These are phyloP conservation scores for Rhadina sibilatrix DNA, from an alignment of 2,113 vertebrate species.

Conservation along the genomic window DNA sequence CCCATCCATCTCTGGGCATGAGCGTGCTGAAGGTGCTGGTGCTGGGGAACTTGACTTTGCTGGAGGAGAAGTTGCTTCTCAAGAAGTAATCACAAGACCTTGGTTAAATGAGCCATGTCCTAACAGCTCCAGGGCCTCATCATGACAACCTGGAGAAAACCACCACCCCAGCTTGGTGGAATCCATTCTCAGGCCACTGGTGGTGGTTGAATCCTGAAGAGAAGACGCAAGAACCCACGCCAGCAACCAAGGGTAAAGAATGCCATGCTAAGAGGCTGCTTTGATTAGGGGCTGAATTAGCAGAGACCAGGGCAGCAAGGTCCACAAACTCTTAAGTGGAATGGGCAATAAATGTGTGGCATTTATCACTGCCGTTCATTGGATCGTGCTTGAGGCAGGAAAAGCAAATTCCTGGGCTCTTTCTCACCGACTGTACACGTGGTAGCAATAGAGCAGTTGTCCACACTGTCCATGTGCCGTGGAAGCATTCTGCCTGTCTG, in stretches of 20 bases:
- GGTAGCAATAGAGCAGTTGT: background rate
- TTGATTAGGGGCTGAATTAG: background rate
- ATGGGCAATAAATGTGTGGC: background rate
- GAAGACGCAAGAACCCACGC: background rate
- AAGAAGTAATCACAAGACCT: background rate
- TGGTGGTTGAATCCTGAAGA: background rate
- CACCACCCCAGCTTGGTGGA: background rate
- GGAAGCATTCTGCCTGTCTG: background rate
- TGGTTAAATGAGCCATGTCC: background rate
- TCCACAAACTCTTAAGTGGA: background rate
- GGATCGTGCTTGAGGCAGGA: fast-evolving
- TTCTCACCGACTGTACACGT: fast-evolving
- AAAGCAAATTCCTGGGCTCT: background rate
- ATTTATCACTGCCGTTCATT: background rate
- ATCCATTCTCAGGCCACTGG: background rate
- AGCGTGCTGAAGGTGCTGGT: background rate
- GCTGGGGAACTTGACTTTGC: background rate
- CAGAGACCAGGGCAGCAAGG: background rate
- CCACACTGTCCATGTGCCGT: fast-evolving
- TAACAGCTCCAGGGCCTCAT: constrained; percentile 1
- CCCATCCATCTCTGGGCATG: background rate
- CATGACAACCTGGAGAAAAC: background rate
- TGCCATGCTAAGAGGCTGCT: background rate
- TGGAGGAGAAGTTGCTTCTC: background rate
- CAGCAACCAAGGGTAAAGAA: constrained; percentile 20